A percentile compares a stretch with the other conserved stretches of the same genome.
phyloP scores from a whole-genome alignment of 2,888 invertebrate genomes.

The Nomada fucata region DNA sequence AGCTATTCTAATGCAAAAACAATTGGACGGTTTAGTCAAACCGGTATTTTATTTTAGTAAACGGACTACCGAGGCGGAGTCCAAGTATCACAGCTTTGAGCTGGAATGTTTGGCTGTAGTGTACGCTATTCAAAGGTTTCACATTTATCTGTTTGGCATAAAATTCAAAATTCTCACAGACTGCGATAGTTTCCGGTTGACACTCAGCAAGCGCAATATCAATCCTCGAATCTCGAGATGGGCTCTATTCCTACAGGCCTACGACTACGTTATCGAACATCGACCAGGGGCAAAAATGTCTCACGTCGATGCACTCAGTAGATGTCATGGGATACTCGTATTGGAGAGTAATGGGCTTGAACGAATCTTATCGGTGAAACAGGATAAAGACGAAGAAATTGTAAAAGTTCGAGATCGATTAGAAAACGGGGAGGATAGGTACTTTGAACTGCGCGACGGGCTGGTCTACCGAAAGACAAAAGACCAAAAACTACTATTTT shows the following conservation, averaged over 20 bases:
- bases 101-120: background rate
- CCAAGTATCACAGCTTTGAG: slow-evolving; percentile 8
- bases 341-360: slow-evolving; percentile 30
- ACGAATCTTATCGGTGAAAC: slow-evolving; percentile 3
- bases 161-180: slow-evolving; percentile 14
- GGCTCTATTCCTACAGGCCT: background rate
- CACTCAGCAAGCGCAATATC: background rate
- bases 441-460: too few species aligned
- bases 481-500: too few species aligned
- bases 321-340: background rate
- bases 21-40: slow-evolving; percentile 39
- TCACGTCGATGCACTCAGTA: slow-evolving; percentile 33
- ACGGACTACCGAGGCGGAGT: background rate
- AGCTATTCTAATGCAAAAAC: slow-evolving; percentile 74
- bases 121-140: background rate
- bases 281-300: slow-evolving; percentile 12
- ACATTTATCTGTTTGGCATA: slow-evolving; percentile 4
- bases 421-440: background rate
- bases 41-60: slow-evolving; percentile 44
- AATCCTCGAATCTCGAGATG: background rate
- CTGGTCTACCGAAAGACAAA: too few species aligned
- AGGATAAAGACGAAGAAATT: slow-evolving; percentile 12
- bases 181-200: slow-evolving; percentile 27
- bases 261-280: background rate
- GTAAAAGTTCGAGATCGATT: background rate